Evolutionary conservation across 1,140 invertebrate species (phyloP), one percentile per base, ranked within the genome.

Genomic region (Centruroides vittatus): DNA sequence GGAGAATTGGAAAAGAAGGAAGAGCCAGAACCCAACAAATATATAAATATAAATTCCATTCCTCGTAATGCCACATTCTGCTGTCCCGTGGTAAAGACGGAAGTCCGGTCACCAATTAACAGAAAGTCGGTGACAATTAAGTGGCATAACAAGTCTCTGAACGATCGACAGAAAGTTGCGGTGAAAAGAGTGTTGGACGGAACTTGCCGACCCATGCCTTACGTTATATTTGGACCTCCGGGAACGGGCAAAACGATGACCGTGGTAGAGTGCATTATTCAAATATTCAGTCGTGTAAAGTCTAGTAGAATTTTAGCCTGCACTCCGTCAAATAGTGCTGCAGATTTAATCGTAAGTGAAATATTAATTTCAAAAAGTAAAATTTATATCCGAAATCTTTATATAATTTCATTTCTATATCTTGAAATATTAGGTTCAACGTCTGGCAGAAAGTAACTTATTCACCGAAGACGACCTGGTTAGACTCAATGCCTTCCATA

Each of bases 201-300:
- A 11, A 68, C 72, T 57, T 66, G 82, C 8, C 75, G 84, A 11
- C 86, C 86, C 0, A 72, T 87, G 61, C 93, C 93, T 0, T 96
- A 96, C 69, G 78, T 93, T 6, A 84, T 97, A 62, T 96, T 87
- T 76, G 93, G 93, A 4, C 93, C 93, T 50, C 93, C 93, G 3
- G 92, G 93, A 8, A 95, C 91, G n/a, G 93, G 93, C n/a, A 96
- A 97, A 78, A 96, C 93, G 0, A 76, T 93, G 0, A 96, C 93
- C 5, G 72, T 96, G 6, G 85, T 93, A 23, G 93, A 97, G 77
- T 78, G 83, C 0, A 81, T 92, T 34, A 70, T 93, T 35, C 93
- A 97, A 75, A 62, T 70, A 5, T 64, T 61, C 58, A 58, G 61
- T 35, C 57, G 52, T 35, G 61, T 63, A 13, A 49, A 54, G 4